phyloP scores from a whole-genome alignment of 64 coral and sea anemone species.

The Pocillopora damicornis region DNA sequence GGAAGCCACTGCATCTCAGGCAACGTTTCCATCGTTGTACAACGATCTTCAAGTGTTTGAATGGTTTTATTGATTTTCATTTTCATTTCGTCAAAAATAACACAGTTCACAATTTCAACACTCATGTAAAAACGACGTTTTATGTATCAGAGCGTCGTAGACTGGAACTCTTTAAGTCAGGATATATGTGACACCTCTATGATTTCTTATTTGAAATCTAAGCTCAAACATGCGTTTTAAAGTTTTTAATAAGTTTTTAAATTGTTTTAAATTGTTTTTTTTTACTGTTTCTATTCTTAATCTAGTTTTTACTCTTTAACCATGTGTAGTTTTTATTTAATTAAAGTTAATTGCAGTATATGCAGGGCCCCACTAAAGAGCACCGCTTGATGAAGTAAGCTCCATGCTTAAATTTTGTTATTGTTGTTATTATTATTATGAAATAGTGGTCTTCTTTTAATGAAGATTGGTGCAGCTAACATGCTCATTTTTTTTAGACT shows the following conservation, averaged over 20 bases:
- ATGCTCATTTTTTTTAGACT: conserved; percentile 35
- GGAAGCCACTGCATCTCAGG: not conserved
- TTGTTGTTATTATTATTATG: no score
- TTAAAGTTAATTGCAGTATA: no score
- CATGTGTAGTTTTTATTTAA: no score
- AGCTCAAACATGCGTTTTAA: not conserved
- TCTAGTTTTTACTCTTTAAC: no score
- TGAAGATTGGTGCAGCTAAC: conserved; percentile 28
- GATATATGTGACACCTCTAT: not conserved
- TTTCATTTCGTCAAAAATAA: not conserved
- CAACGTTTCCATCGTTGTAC: not conserved
- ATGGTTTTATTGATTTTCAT: conserved; percentile 2
- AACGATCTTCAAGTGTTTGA: not conserved
- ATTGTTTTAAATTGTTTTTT: no score
- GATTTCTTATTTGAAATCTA: not conserved
- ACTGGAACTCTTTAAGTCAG: not conserved
- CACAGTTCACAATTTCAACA: no score
- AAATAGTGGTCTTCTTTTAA: not conserved
- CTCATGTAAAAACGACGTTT: not conserved
- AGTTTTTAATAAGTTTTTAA: no score
- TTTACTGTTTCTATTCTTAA: no score
- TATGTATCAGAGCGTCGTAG: not conserved
- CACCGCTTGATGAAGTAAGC: no score
- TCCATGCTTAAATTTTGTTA: no score
- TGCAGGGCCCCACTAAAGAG: no score